Base-by-base conservation (phyloP, 2,113 vertebrate species). In the Poeciliopsis turrubarensis region DNA sequence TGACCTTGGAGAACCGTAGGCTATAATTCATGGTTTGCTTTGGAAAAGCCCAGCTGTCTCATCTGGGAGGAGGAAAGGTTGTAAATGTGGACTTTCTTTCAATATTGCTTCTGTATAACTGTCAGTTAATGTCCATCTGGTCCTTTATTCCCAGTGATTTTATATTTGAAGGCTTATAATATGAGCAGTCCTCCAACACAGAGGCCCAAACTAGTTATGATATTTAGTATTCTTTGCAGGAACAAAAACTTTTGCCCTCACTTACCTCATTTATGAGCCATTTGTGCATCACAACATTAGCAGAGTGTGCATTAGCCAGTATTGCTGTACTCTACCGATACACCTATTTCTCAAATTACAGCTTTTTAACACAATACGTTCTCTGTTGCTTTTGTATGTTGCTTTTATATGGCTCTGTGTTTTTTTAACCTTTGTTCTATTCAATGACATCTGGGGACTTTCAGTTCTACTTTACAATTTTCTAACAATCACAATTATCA, bases 1-100 rank as follows among this genome's bases (percentile, higher is more conserved):
- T 86, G 87, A 90, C 92, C 87, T 88, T 74, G 3, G 65, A 44
- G 73, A 77, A 89, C 86, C 85, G 85, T 78, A n/a, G 70, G 64
- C 62, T 81, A 77, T 91, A 81, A 91, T 90, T 90, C 51, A 60
- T 66, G 70, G 51, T n/a, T 37, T 41, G 62, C 73, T 31, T 72
- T 25, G 37, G 41, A 54, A 41, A 37, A 64, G 31, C 37, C 54
- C 17, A 41, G 65, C 80, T 37, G 68, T 77, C 78, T 77, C 70
- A 69, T 73, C 31, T 60, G 37, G 37, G 60, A 70, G n/a, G 64
- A 8, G 68, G 61, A 29, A n/a, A 78, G 51, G 4, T 26, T n/a
- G 29, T 60, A 69, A 80, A 22, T 63, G 65, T 13, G 26, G 39
- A 5, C 10, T 73, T 73, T 73, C 71, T 73, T 72, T 75, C 12